These are phyloP conservation scores for Gallinago stenura DNA, from an alignment of 2,797 vertebrate species.

Conservation along the genomic window DNA sequence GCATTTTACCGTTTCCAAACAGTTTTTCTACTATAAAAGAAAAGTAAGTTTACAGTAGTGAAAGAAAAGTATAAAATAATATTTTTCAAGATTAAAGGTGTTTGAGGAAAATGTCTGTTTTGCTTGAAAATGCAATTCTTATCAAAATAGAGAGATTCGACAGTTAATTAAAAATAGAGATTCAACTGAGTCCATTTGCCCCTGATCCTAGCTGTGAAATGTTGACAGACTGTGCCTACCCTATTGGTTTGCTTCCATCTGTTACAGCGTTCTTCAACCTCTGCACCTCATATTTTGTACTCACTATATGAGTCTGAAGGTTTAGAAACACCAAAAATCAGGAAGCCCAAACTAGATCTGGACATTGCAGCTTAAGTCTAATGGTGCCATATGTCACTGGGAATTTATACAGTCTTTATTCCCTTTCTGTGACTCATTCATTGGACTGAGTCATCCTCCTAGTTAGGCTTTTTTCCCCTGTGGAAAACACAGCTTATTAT, in stretches of 20 bases:
- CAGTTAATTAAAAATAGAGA: neutral
- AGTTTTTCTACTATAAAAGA: neutral
- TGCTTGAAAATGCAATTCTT: neutral
- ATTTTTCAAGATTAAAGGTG: neutral
- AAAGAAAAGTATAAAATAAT: neutral
- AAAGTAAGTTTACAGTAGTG: neutral
- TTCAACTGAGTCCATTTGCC: neutral
- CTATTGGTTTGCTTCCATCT: neutral
- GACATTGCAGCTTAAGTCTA: neutral
- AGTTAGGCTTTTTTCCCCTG: neutral
- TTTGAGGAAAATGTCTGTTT: neutral
- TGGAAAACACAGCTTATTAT: neutral
- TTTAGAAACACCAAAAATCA: neutral
- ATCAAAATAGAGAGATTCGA: neutral
- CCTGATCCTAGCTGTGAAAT: neutral
- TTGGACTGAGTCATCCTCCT: neutral
- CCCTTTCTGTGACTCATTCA: neutral
- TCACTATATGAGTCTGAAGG: neutral
- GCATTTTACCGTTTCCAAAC: neutral
- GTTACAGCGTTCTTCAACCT: neutral
- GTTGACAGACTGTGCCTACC: neutral
- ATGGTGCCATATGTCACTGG: neutral
- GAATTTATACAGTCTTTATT: neutral
- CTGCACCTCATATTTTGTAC: neutral
- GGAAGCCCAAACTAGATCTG: neutral